Percentiles rank a stretch among this genome's conserved stretches.
phyloP scores from a whole-genome alignment of 2,888 invertebrate species.

The Gymnosoma rotundatum region DNA sequence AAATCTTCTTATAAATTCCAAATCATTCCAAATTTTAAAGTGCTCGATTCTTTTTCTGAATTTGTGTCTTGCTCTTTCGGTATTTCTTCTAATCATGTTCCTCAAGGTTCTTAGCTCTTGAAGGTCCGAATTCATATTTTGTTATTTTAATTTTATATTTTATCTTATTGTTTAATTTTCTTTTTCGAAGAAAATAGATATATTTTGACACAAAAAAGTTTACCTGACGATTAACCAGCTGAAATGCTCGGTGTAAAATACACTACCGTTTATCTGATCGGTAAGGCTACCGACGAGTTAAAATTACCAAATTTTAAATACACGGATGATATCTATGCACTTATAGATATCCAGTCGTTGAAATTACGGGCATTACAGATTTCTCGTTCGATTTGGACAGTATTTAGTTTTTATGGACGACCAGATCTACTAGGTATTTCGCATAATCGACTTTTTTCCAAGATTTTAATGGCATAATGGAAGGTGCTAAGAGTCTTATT shows the following conservation, averaged over 20 bases:
- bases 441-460: too few species aligned
- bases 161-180: not conserved
- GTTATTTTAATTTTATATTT: conserved; percentile 1
- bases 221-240: conserved; percentile 6
- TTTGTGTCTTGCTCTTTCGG: conserved; percentile 6
- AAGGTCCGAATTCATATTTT: conserved; percentile 3
- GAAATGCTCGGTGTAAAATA: not conserved
- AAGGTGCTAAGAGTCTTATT: too few species aligned
- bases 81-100: conserved; percentile 2
- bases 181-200: not conserved
- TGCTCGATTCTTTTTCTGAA: not conserved
- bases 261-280: conserved; percentile 5
- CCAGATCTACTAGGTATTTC: too few species aligned
- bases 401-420: too few species aligned
- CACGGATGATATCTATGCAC: too few species aligned
- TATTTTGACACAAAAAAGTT: conserved; percentile 2
- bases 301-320: not conserved
- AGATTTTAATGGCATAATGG: too few species aligned
- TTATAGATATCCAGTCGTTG: too few species aligned
- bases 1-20: not conserved
- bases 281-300: conserved; percentile 8
- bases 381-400: too few species aligned
- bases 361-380: too few species aligned
- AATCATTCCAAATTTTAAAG: not conserved
- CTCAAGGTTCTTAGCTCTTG: conserved; percentile 3